Conservation (phyloP, 2,888 invertebrate genomes). For the Tipula vernalis region DNA sequence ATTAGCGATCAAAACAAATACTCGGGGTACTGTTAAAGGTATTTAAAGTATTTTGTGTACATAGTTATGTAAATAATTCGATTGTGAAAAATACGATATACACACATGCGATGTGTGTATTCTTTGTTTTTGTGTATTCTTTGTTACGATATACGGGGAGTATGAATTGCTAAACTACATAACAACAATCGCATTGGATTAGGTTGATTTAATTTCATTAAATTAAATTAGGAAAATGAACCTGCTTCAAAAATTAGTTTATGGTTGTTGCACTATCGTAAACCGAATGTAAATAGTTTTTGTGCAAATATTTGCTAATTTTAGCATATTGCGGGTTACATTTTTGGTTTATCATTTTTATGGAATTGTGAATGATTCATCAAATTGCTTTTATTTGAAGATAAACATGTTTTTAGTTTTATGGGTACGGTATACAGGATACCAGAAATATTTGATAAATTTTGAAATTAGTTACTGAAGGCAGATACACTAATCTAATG, state of each 20-base stretch:
- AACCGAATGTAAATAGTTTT: background rate
- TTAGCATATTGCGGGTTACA: background rate
- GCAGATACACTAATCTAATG: too few relatives aligned
- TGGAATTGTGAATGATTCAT: background rate
- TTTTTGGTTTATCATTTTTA: background rate
- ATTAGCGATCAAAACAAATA: conserved; percentile 25
- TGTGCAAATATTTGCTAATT: background rate
- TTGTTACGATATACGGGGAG: background rate
- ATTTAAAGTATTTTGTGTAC: background rate
- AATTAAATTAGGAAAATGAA: too few relatives aligned
- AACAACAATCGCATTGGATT: background rate
- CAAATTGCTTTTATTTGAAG: background rate
- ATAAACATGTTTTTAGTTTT: background rate
- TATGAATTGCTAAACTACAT: background rate
- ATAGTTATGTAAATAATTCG: background rate
- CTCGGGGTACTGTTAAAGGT: conserved; percentile 16
- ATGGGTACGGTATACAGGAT: background rate
- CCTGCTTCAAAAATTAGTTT: background rate
- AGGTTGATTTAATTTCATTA: background rate
- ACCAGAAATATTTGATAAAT: background rate
- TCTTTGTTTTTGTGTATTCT: background rate
- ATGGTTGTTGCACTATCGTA: background rate
- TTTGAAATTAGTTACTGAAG: too few relatives aligned
- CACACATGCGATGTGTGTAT: background rate
- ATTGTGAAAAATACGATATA: background rate